phyloP scores from a whole-genome alignment of 2,888 invertebrate genomes.

The Pachycephus smyrnensis region DNA sequence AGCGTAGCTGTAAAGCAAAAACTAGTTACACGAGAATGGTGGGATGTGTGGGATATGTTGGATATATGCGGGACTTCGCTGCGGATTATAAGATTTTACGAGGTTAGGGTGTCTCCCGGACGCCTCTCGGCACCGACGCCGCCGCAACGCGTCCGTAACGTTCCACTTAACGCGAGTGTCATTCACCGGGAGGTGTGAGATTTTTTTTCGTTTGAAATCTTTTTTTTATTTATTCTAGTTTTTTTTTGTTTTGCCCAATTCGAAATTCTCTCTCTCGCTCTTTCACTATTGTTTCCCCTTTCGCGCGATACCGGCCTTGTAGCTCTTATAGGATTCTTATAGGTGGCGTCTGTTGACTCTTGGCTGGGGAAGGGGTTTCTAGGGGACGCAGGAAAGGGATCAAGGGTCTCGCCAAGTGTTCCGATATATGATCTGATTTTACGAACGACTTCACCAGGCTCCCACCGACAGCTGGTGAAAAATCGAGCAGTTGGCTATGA shows the following conservation, averaged over 20 bases:
- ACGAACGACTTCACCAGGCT: constrained; percentile 46
- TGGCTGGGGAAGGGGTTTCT: not conserved
- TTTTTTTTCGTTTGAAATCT: not conserved
- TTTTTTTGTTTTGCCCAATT: not conserved
- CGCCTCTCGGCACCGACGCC: not conserved
- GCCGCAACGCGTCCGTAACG: constrained; percentile 3
- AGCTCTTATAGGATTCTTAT: not conserved
- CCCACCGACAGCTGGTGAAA: constrained; percentile 51
- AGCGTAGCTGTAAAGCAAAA: constrained; percentile 29
- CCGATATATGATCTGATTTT: constrained; percentile 49
- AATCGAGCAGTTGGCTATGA: constrained; percentile 22
- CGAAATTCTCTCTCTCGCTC: not conserved
- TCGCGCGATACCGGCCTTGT: not conserved
- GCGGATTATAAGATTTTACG: constrained; percentile 12
- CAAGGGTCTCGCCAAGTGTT: constrained; percentile 4
- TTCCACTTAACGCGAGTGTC: not conserved
- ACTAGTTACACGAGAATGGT: constrained; percentile 30
- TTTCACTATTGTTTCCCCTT: not conserved
- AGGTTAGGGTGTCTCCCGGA: not conserved
- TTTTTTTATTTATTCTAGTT: constrained; percentile 3
- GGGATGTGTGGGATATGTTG: not conserved
- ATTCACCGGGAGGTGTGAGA: not conserved
- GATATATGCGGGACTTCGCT: not conserved
- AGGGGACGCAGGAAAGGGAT: constrained; percentile 9
- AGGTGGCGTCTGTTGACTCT: not conserved